Evolutionary conservation across 2,888 invertebrate species (phyloP).

Genomic region (Incurvaria masculella): DNA sequence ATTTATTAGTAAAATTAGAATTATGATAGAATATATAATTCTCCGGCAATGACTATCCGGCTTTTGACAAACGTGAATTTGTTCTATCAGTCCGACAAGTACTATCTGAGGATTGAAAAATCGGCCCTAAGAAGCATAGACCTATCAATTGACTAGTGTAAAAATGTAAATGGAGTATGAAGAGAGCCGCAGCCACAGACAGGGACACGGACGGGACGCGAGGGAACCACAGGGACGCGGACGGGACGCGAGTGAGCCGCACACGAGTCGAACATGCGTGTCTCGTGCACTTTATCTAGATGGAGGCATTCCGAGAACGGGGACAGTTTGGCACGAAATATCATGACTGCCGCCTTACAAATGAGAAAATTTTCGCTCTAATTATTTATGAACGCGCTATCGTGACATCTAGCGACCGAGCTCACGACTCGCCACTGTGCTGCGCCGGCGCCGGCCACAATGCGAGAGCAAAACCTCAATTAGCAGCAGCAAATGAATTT

Average conservation of each 20-base stretch:
- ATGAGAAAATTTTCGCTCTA: slow-evolving; percentile 58
- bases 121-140: too few relatives aligned
- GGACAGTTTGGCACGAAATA: slow-evolving; percentile 49
- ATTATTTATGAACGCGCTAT: slow-evolving; percentile 59
- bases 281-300: slow-evolving; percentile 35
- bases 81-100: too few relatives aligned
- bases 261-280: slow-evolving; percentile 19
- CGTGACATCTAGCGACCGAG: slow-evolving; percentile 48
- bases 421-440: slow-evolving; percentile 55
- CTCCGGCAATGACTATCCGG: too few relatives aligned
- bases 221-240: too few relatives aligned
- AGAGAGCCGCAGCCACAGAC: too few relatives aligned
- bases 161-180: too few relatives aligned
- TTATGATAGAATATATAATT: too few relatives aligned
- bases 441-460: slow-evolving; percentile 51
- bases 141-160: too few relatives aligned
- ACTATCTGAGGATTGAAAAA: too few relatives aligned
- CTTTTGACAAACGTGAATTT: too few relatives aligned
- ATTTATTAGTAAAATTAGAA: too few relatives aligned
- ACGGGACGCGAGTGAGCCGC: slow-evolving; percentile 36
- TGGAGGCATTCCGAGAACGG: slow-evolving; percentile 46
- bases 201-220: too few relatives aligned
- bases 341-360: slow-evolving; percentile 56
- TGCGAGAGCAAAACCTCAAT: slow-evolving; percentile 47
- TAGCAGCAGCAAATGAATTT: slow-evolving; percentile 51